These are phyloP conservation scores for Dipodomys ordii DNA, from an alignment of 2,113 vertebrate genomes.

Conservation along the genomic window DNA sequence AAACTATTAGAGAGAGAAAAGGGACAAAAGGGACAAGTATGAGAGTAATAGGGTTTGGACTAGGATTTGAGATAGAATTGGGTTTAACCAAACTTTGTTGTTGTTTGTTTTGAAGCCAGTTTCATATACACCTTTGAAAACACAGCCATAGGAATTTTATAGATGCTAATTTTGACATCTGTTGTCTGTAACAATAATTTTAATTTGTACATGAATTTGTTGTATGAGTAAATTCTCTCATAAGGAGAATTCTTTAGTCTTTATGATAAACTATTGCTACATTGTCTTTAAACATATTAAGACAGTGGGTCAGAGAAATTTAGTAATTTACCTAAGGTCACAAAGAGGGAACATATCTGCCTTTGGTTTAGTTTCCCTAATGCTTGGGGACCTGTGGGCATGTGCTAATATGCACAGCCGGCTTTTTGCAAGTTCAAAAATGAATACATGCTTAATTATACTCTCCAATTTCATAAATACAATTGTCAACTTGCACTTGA, in stretches of 20 bases:
- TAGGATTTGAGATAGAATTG: neutral
- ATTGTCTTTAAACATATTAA: neutral
- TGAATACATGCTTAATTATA: constrained; percentile 27
- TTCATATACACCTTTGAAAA: neutral
- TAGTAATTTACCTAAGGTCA: neutral
- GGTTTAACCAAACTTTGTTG: neutral
- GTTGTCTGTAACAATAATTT: neutral
- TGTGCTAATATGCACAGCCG: constrained; percentile 18
- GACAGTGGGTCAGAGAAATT: neutral
- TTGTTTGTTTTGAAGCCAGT: constrained; percentile 6
- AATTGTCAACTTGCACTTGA: constrained; percentile 23
- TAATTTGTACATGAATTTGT: neutral
- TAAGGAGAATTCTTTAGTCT: neutral
- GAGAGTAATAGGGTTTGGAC: neutral
- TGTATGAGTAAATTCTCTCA: neutral
- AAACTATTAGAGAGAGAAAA: neutral
- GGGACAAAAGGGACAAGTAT: neutral
- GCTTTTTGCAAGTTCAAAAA: constrained; percentile 53
- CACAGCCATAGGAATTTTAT: neutral
- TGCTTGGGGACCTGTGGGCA: neutral
- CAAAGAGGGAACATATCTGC: neutral
- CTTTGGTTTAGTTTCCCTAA: constrained; percentile 24
- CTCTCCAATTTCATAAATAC: constrained; percentile 41
- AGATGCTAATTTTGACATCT: neutral
- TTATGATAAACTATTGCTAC: neutral